Evolutionary conservation across 1,140 invertebrate genomes (phyloP).

Genomic region (Acromyrmex heyeri): DNA sequence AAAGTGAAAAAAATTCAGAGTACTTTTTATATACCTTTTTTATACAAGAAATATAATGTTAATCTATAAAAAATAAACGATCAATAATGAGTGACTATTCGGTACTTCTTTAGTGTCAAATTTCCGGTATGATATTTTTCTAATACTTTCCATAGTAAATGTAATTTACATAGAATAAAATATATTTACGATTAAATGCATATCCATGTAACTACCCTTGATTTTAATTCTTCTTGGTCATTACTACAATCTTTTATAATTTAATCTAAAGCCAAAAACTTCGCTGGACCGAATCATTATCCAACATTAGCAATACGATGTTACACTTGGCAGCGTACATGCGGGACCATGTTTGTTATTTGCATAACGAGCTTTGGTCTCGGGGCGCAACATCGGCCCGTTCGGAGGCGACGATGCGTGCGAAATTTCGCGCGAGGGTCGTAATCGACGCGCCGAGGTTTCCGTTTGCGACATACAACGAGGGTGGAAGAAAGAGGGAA

Average conservation of each 20-base stretch:
- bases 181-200: not conserved
- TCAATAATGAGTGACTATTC: too few relatives aligned
- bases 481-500: not conserved
- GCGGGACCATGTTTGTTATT: slow-evolving; percentile 60
- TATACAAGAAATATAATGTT: too few relatives aligned
- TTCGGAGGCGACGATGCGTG: slow-evolving; percentile 81
- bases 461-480: slow-evolving; percentile 56
- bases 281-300: slow-evolving; percentile 7
- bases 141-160: too few relatives aligned
- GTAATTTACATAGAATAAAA: too few relatives aligned
- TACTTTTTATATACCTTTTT: too few relatives aligned
- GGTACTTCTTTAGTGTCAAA: too few relatives aligned
- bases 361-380: slow-evolving; percentile 73
- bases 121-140: too few relatives aligned
- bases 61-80: too few relatives aligned
- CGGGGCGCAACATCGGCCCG: slow-evolving; percentile 60
- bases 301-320: not conserved
- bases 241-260: not conserved
- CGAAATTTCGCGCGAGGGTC: slow-evolving; percentile 78
- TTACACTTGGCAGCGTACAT: slow-evolving; percentile 55
- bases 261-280: not conserved
- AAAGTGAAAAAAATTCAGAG: too few relatives aligned
- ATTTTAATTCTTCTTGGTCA: not conserved
- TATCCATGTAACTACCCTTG: not conserved
- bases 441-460: slow-evolving; percentile 73